Conservation (phyloP, 2,113 vertebrate genomes). For the Dasyurus viverrinus region DNA sequence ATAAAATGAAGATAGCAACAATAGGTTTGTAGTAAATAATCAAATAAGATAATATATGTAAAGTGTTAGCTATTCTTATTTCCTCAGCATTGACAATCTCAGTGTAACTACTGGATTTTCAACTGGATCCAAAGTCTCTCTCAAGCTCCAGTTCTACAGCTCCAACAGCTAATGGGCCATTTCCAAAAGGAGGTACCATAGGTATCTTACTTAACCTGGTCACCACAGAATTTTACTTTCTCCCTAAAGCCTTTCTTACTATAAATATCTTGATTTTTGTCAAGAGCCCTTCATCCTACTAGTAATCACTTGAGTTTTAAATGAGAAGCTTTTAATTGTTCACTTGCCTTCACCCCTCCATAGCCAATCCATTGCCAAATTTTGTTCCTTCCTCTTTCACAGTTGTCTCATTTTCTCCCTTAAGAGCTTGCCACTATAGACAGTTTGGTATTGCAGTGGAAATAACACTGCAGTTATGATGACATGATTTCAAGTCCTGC, state of each 20-base stretch:
- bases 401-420: background rate
- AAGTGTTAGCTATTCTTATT: background rate
- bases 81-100: background rate
- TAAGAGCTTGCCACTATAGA: background rate
- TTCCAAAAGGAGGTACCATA: background rate
- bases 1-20: conserved; percentile 18
- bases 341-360: background rate
- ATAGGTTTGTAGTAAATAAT: background rate
- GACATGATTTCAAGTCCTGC: background rate
- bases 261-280: background rate
- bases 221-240: background rate
- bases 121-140: background rate
- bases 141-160: background rate
- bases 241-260: background rate
- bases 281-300: background rate
- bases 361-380: background rate
- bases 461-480: background rate
- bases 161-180: background rate
- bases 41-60: conserved; percentile 8
- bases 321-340: background rate
- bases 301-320: background rate
- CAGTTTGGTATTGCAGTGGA: background rate
- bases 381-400: background rate
- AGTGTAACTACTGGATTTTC: background rate
- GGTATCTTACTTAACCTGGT: background rate